Conservation (phyloP, 2,113 vertebrate genomes). For the Aptenodytes forsteri region DNA sequence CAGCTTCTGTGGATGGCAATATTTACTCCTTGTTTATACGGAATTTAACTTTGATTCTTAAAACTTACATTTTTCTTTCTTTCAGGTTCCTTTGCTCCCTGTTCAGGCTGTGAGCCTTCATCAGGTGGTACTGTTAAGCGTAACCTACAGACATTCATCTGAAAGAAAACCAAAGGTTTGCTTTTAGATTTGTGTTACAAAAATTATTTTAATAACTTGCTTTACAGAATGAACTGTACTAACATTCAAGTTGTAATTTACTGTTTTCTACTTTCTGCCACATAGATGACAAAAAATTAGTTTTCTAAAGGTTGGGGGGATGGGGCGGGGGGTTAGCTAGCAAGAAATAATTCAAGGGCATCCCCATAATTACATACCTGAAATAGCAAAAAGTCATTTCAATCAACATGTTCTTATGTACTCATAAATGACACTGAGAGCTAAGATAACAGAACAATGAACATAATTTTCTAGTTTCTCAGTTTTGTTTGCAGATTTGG, state of each 20-base stretch:
- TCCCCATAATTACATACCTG: not conserved
- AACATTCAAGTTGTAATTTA: not conserved
- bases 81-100: constrained; percentile 66
- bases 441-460: not conserved
- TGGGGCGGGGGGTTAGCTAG: not conserved
- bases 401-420: not conserved
- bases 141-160: constrained; percentile 87
- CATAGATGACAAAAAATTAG: not conserved
- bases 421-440: not conserved
- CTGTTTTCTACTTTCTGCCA: not conserved
- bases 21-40: not conserved
- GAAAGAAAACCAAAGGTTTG: not conserved
- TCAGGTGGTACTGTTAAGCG: constrained; percentile 88
- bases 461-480: not conserved
- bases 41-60: not conserved
- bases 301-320: not conserved
- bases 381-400: constrained; percentile 18
- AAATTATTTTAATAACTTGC: not conserved
- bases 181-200: not conserved
- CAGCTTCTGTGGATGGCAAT: not conserved
- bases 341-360: constrained; percentile 12
- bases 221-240: not conserved
- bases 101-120: constrained; percentile 62
- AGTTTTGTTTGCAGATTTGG: not conserved
- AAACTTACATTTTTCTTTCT: constrained; percentile 80